Percentiles rank a stretch among this genome's conserved stretches.
Evolutionary conservation across 2,113 vertebrate genomes (phyloP).

Genomic region (Triplophysa rosa): DNA sequence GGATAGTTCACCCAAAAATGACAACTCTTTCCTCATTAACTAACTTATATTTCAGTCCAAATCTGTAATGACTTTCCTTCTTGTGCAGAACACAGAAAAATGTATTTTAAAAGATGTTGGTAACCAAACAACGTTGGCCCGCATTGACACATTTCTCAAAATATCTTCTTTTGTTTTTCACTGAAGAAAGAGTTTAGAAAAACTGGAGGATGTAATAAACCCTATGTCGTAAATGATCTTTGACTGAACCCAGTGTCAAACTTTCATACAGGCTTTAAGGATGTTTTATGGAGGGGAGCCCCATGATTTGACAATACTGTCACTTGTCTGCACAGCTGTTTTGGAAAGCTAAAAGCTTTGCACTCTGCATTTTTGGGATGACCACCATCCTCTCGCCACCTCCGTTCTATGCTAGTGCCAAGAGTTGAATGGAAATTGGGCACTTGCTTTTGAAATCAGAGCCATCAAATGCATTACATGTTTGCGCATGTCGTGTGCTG

Average conservation of each 20-base stretch:
- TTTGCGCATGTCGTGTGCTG: slow-evolving; percentile 33
- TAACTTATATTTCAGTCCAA: no score
- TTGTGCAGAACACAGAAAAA: no score
- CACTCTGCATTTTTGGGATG: slow-evolving; percentile 48
- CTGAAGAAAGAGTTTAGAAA: slow-evolving; percentile 1
- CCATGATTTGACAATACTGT: slow-evolving; percentile 57
- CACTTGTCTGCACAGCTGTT: slow-evolving; percentile 61
- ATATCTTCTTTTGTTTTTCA: no score
- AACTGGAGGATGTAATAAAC: slow-evolving; percentile 37
- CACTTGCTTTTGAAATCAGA: slow-evolving; percentile 38
- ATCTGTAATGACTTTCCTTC: no score
- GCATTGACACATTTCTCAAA: no score
- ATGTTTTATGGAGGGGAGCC: slow-evolving; percentile 62
- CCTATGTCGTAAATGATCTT: slow-evolving; percentile 41
- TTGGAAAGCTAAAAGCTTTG: slow-evolving; percentile 52
- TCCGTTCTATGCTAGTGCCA: slow-evolving; percentile 19
- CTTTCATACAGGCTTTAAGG: slow-evolving; percentile 48
- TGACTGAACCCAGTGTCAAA: slow-evolving; percentile 56
- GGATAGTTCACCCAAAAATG: no score
- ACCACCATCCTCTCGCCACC: slow-evolving; percentile 41
- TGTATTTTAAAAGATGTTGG: no score
- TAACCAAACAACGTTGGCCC: no score
- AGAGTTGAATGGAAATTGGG: slow-evolving; percentile 49
- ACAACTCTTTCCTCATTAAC: no score
- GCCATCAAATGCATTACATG: slow-evolving; percentile 39